Evolutionary conservation across 2,888 invertebrate genomes (phyloP), one percentile per base, ranked within the genome.

Genomic region (Amphipoea lucens): DNA sequence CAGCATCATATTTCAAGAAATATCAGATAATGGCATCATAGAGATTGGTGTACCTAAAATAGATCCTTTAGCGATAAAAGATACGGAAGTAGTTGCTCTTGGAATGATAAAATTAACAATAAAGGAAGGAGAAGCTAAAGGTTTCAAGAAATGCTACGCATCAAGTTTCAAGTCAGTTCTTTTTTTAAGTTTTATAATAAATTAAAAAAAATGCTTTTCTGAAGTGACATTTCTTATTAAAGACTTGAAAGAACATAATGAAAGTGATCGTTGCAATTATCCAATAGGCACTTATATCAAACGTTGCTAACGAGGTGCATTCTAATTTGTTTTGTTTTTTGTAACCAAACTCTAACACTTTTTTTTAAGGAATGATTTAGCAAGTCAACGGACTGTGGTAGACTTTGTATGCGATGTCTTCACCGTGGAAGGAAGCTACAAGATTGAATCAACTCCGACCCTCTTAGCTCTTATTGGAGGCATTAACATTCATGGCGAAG

Each of bases 401-500:
- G 81, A 76, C 6, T 45, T 82, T 4, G n/a, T 57, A 29, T 88
- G 88, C 23, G 85, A 88, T 4, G 0, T 6, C 1, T 65, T 84
- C 20, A 9, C 20, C 0, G 0, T 78, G 1, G 84, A 82, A 75
- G 82, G 81, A 29, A 57, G 12, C 12, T 88, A 86, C 45, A 78
- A 68, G 9, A 0, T 84, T 9, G 78, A 86, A 62, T 65, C 82
- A 2, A 78, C 86, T 54, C 84, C 87, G 3, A 20, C 69, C 20
- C 72, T 88, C 12, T 62, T 74, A 17, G 70, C 57, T 6, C 72
- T 88, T 3, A 51, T 76, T 17, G 88, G 87, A 36, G 78, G 75
- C 63, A 82, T 88, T 40, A 36, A 87, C 23, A 5, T 88, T 60
- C 82, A 87, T 23, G 88, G 88, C 17, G 71, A 88, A 69, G 88